These are phyloP conservation scores for Hydra vulgaris DNA, from an alignment of 30 jellyfish, hydroid and myxozoan species.

Conservation along the genomic window DNA sequence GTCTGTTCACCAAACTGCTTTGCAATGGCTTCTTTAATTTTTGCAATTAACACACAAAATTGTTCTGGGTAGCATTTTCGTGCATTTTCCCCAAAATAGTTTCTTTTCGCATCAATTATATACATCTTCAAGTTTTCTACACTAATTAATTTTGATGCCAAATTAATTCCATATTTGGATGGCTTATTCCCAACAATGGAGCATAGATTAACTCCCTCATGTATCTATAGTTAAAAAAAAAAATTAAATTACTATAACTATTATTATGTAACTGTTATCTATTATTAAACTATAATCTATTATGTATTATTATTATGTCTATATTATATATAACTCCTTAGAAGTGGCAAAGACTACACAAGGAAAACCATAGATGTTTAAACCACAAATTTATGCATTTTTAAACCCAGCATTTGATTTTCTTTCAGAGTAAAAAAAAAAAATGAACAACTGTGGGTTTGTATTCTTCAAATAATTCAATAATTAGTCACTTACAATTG, in stretches of 20 bases:
- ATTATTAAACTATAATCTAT: too few relatives aligned
- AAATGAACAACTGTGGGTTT: neutral
- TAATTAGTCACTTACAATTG: neutral
- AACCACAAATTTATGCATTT: too few relatives aligned
- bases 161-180: neutral
- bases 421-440: neutral
- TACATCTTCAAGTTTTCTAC: neutral
- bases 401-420: neutral
- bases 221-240: neutral
- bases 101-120: too few relatives aligned
- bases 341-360: neutral
- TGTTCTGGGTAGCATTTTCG: neutral
- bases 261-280: neutral
- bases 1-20: neutral
- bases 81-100: too few relatives aligned
- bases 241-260: neutral
- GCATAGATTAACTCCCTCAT: neutral
- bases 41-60: neutral
- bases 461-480: neutral
- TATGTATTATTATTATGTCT: too few relatives aligned
- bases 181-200: neutral
- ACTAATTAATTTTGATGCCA: neutral
- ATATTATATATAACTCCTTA: neutral
- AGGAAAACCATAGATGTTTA: too few relatives aligned
- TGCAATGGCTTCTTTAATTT: neutral